These are phyloP conservation scores for Drosophila kuntzei DNA, from an alignment of 2,888 invertebrate species.

Conservation along the genomic window DNA sequence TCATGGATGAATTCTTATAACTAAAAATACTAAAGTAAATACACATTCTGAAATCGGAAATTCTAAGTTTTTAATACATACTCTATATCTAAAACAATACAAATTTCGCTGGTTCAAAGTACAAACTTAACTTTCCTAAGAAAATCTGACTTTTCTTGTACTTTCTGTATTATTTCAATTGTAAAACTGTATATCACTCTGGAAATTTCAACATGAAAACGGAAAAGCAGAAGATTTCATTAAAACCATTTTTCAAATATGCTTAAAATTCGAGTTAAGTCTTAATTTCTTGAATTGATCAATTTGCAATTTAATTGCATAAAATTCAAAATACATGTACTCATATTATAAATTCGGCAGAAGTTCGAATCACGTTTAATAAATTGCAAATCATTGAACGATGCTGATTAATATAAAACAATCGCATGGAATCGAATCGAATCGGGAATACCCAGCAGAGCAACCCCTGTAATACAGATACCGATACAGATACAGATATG, in stretches of 20 bases:
- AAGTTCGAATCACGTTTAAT: constrained; percentile 29
- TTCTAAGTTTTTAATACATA: neutral
- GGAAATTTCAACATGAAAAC: constrained; percentile 5
- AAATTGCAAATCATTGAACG: constrained; percentile 60
- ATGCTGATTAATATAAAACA: constrained; percentile 34
- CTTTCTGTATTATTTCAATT: neutral
- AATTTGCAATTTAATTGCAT: neutral
- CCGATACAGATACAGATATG: constrained; percentile 3
- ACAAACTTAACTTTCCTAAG: neutral
- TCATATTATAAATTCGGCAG: constrained; percentile 15
- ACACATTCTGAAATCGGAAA: neutral
- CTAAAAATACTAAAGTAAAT: neutral
- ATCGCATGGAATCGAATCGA: neutral
- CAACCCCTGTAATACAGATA: constrained; percentile 6
- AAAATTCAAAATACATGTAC: constrained; percentile 5
- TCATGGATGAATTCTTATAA: neutral
- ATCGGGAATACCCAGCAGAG: constrained; percentile 30
- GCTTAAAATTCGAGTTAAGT: constrained; percentile 3
- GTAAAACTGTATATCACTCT: neutral
- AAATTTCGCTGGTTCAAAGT: neutral
- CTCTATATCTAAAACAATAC: neutral
- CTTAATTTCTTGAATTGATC: constrained; percentile 28
- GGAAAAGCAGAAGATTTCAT: constrained; percentile 24
- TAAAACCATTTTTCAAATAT: constrained; percentile 27
- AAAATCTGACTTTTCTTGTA: neutral